Base-by-base conservation (phyloP, 2,113 vertebrate species). In the Lagopus leucura region DNA sequence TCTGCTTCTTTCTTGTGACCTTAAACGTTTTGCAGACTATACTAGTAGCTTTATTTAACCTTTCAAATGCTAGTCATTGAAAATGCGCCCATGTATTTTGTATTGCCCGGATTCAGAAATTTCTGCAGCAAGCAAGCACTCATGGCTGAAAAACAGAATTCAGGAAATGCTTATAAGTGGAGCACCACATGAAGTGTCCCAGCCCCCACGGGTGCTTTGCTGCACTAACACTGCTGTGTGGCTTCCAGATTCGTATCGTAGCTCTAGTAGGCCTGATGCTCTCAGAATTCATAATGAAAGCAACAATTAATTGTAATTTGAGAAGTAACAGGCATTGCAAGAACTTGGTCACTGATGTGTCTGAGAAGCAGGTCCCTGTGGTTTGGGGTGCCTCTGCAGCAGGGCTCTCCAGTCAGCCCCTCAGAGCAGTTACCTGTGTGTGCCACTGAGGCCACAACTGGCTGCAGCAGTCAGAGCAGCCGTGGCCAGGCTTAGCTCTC, bases 361-460 rank as follows among this genome's bases (percentile, higher is more conserved):
- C 57, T 77, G 71, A 75, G 75, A 89, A 40, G 40, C 16, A 19
- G 27, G 1, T 55, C 42, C 55, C 48, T 89, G 90, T 90, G 79
- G 87, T 92, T 82, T 80, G 73, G 47, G 67, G 19, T 19, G 30
- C 6, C 55, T 58, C 55, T 12, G 11, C 18, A 19, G 30, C 32
- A 20, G 32, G 18, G 32, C 32, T 58, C 6, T 0, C 40, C 0
- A 0, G 22, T 71, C 0, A 0, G 17, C 0, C 27, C 18, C 25
- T 10, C 60, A 45, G 25, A 22, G 66, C 77, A 30, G 45, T 58
- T 52, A 28, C 0, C 0, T 48, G 50, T 48, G 0, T 6, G 28
- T 40, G 67, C 75, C 27, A 3, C 71, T 21, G 19, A 50, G 73
- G 32, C 60, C 65, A 14, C 40, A 36, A 6, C 42, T 69, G 86